Conservation (phyloP, 2,888 invertebrate species). For the Idaea biselata region DNA sequence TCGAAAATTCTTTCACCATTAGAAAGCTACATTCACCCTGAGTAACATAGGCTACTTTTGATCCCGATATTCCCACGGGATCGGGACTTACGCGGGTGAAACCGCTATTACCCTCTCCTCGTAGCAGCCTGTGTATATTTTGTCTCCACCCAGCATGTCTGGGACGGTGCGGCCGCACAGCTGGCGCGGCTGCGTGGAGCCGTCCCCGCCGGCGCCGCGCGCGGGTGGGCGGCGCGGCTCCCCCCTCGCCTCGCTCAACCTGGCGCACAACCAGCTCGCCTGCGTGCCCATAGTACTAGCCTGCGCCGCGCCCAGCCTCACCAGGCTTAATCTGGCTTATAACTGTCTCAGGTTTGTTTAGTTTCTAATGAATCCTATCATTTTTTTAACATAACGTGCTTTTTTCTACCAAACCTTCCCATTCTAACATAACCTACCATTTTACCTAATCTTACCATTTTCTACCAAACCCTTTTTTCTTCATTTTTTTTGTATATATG, state of each 20-base stretch:
- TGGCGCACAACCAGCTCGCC: conserved; percentile 94
- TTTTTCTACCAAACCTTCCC: background rate
- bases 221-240: conserved; percentile 84
- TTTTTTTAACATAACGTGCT: too few relatives aligned
- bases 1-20: too few relatives aligned
- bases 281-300: conserved; percentile 93
- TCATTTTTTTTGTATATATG: too few relatives aligned
- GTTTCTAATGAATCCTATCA: background rate
- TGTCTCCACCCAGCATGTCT: conserved; percentile 62
- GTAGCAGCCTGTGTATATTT: background rate
- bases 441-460: background rate
- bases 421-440: background rate
- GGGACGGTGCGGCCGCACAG: conserved; percentile 88
- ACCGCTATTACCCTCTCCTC: too few relatives aligned
- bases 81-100: too few relatives aligned
- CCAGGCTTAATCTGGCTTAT: conserved; percentile 93
- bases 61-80: too few relatives aligned
- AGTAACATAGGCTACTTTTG: too few relatives aligned
- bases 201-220: conserved; percentile 52
- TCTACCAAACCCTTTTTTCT: too few relatives aligned
- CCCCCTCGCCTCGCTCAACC: conserved; percentile 87
- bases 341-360: conserved; percentile 82
- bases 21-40: too few relatives aligned
- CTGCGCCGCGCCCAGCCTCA: conserved; percentile 93
- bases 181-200: conserved; percentile 81